Evolutionary conservation across 2,797 vertebrate genomes (phyloP).

Genomic region (Chelon labrosus): DNA sequence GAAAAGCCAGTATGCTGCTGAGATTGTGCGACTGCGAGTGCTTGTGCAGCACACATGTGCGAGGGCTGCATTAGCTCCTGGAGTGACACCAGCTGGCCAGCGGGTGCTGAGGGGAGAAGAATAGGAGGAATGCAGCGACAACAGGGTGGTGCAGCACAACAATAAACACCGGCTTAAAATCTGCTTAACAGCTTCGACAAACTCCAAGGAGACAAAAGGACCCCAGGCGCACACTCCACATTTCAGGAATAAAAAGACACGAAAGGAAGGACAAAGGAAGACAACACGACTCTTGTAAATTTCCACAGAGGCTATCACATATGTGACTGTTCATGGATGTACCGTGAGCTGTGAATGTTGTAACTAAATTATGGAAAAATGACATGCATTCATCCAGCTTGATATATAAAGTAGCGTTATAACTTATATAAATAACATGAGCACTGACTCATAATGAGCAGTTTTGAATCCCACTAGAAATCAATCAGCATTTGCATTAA

Average conservation of each 20-base stretch:
- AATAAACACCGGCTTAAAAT: constrained; percentile 71
- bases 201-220: constrained; percentile 35
- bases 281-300: constrained; percentile 8
- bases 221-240: background rate
- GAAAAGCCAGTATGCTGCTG: background rate
- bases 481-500: background rate
- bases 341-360: background rate
- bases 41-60: constrained; percentile 49
- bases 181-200: constrained; percentile 61
- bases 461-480: background rate
- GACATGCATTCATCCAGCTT: too few species aligned
- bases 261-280: background rate
- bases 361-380: background rate
- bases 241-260: constrained; percentile 8
- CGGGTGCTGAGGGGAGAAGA: constrained; percentile 61
- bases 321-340: background rate
- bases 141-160: constrained; percentile 63
- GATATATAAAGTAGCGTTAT: too few species aligned
- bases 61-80: constrained; percentile 75
- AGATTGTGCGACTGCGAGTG: constrained; percentile 20
- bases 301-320: background rate
- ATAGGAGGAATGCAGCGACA: constrained; percentile 56
- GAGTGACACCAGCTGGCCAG: constrained; percentile 83
- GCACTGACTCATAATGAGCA: background rate
- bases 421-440: too few species aligned